Evolutionary conservation across 2,888 invertebrate genomes (phyloP), one percentile per base, ranked within the genome.

Genomic region (Acholoe squamosa): DNA sequence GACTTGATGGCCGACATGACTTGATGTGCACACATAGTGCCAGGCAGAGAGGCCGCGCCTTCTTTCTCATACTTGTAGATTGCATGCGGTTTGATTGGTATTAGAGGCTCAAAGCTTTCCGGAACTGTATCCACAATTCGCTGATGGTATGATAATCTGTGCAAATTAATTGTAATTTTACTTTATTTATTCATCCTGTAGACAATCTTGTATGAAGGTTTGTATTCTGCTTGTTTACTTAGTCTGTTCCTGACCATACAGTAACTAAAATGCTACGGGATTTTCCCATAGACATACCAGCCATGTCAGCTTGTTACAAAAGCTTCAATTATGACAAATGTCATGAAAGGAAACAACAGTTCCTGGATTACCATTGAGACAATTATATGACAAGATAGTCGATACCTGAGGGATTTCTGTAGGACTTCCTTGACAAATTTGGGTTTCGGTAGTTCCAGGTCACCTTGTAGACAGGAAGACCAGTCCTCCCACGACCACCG

Each of bases 341-440:
- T n/a, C n/a, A n/a, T n/a, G n/a, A n/a, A n/a, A n/a, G n/a, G n/a
- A n/a, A n/a, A n/a, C n/a, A n/a, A n/a, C n/a, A n/a, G n/a, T n/a
- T n/a, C n/a, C n/a, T n/a, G n/a, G n/a, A n/a, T n/a, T n/a, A n/a
- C n/a, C n/a, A n/a, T n/a, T n/a, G n/a, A n/a, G n/a, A n/a, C n/a
- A n/a, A n/a, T n/a, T n/a, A n/a, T n/a, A n/a, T n/a, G n/a, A n/a
- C n/a, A n/a, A n/a, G n/a, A n/a, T n/a, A n/a, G n/a, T n/a, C n/a
- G n/a, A n/a, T n/a, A 98, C 98, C 99, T 97, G 94, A 99, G 97
- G 94, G 98, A 98, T 96, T 98, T 98, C 61, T 97, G 97, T 91
- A 99, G 97, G 28, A 98, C 98, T 96, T 99, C 99, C 92, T 97
- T 97, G 90, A 99, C 98, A 96, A 99, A 99, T 95, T 98, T 98